Evolutionary conservation across 2,113 vertebrate species (phyloP).

Genomic region (Dermatemys mawii): DNA sequence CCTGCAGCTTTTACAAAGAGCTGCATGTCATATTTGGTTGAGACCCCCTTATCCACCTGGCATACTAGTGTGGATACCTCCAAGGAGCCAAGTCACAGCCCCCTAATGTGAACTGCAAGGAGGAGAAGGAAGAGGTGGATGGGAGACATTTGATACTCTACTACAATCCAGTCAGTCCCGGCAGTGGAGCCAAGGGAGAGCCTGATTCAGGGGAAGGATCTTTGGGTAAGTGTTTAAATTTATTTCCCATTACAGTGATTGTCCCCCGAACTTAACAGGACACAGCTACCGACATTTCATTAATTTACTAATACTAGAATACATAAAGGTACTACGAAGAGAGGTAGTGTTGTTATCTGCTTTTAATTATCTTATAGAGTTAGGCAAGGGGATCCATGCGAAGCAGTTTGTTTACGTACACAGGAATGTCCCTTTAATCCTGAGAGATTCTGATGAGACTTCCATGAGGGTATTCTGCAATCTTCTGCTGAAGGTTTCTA

Average conservation of each 20-base stretch:
- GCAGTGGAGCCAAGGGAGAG: background rate
- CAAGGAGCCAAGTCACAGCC: background rate
- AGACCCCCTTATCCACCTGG: background rate
- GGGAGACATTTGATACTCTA: background rate
- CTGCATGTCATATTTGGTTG: background rate
- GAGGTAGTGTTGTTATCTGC: background rate
- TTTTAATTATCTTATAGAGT: background rate
- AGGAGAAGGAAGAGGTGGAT: background rate
- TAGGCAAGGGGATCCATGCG: background rate
- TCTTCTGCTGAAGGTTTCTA: background rate
- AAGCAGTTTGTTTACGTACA: background rate
- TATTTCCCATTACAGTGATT: background rate
- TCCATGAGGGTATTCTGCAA: background rate
- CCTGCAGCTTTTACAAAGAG: too few relatives aligned
- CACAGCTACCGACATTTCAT: background rate
- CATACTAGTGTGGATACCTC: background rate
- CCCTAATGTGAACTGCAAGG: background rate
- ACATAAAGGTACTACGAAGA: background rate
- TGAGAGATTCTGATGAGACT: background rate
- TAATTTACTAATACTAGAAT: background rate
- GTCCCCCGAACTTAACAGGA: background rate
- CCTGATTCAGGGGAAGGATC: background rate
- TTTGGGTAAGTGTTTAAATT: background rate
- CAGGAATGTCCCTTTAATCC: background rate
- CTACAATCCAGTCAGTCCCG: background rate